Conservation (phyloP, 2,797 vertebrate genomes). For the Rhabdophis nuchalis region DNA sequence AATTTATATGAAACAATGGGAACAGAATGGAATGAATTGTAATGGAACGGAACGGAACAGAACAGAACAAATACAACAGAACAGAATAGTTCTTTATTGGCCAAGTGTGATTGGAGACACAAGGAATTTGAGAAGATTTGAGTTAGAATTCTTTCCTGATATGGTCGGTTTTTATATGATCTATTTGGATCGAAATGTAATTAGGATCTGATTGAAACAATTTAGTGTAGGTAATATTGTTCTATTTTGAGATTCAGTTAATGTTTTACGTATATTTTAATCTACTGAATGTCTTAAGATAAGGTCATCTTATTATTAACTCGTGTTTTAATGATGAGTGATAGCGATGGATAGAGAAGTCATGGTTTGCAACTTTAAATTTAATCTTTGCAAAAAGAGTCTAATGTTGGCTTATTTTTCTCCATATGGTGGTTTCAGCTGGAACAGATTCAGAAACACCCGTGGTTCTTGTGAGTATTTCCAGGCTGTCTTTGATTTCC, state of each 20-base stretch:
- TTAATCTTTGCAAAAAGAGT: neutral
- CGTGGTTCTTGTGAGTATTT: conserved; percentile 90
- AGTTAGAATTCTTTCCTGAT: neutral
- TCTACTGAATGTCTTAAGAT: neutral
- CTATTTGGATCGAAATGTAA: neutral
- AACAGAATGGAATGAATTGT: neutral
- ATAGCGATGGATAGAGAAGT: neutral
- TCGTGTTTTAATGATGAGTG: neutral
- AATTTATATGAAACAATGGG: neutral
- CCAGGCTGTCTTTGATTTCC: neutral
- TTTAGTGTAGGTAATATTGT: neutral
- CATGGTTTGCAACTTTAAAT: neutral
- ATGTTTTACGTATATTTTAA: neutral
- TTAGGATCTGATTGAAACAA: neutral
- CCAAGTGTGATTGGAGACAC: neutral
- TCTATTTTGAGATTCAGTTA: neutral
- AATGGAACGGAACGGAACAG: no score
- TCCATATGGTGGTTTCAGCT: conserved; percentile 1
- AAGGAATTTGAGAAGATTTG: neutral
- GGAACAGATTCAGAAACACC: conserved; percentile 86
- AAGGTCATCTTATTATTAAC: neutral
- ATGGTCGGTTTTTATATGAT: neutral
- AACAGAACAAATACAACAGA: no score
- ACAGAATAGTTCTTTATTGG: neutral
- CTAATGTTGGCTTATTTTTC: neutral